phyloP scores from a whole-genome alignment of 2,888 invertebrate species.

The Drosophila phalerata region DNA sequence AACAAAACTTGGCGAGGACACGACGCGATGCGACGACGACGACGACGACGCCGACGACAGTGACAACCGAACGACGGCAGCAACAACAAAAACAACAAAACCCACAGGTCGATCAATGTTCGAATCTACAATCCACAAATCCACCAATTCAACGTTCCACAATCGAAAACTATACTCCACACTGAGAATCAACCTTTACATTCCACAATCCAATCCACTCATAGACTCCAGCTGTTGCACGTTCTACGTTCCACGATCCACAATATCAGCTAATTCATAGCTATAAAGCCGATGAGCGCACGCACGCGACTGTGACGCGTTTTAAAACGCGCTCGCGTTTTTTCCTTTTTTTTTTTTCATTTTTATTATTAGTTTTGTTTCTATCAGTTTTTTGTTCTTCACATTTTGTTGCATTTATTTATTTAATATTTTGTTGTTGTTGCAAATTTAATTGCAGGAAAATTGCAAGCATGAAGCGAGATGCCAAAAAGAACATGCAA shows the following conservation, averaged over 20 bases:
- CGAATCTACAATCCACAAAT: slow-evolving; percentile 3
- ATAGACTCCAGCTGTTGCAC: neutral
- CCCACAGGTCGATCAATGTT: slow-evolving; percentile 25
- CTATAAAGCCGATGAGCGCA: slow-evolving; percentile 19
- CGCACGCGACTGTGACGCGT: slow-evolving; percentile 49
- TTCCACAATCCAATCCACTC: slow-evolving; percentile 2
- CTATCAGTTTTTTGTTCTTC: too few relatives aligned
- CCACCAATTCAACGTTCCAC: slow-evolving; percentile 9
- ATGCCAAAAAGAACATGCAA: slow-evolving; percentile 47
- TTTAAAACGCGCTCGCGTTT: slow-evolving; percentile 37
- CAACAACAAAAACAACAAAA: slow-evolving; percentile 21
- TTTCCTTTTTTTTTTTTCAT: neutral
- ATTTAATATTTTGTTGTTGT: slow-evolving; percentile 29
- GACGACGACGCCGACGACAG: slow-evolving; percentile 5
- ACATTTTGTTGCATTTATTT: slow-evolving; percentile 18
- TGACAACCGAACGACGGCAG: neutral
- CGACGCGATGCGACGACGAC: slow-evolving; percentile 21
- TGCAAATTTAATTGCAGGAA: slow-evolving; percentile 70
- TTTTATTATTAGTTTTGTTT: slow-evolving; percentile 40
- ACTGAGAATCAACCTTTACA: slow-evolving; percentile 15
- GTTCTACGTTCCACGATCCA: slow-evolving; percentile 2
- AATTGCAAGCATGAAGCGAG: slow-evolving; percentile 48
- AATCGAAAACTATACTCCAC: slow-evolving; percentile 11
- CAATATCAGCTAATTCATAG: slow-evolving; percentile 17
- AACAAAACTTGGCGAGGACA: slow-evolving; percentile 53